phyloP scores from a whole-genome alignment of 2,888 invertebrate genomes.

The Pemphredon lugubris region DNA sequence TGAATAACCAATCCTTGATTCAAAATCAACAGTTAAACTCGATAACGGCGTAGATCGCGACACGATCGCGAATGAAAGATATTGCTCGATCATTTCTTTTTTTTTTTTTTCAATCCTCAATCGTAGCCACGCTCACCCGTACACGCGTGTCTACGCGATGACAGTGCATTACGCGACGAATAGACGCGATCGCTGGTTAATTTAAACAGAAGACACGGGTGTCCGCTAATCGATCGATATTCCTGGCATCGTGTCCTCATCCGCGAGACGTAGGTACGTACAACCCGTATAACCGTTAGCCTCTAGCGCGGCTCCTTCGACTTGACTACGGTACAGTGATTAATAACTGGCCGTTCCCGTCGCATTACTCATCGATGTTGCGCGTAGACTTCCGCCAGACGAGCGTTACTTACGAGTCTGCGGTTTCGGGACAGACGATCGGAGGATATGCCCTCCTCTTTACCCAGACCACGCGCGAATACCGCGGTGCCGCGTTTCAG shows the following conservation, averaged over 20 bases:
- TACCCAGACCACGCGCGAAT: constrained; percentile 23
- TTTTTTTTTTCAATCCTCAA: no score
- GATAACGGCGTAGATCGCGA: constrained; percentile 7
- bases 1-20: constrained; percentile 32
- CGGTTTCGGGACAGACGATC: constrained; percentile 63
- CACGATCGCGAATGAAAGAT: constrained; percentile 4
- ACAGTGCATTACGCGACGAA: constrained; percentile 6
- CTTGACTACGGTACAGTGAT: constrained; percentile 58
- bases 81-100: constrained; percentile 10
- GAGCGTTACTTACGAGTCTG: constrained; percentile 69
- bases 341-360: constrained; percentile 71
- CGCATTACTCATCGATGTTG: constrained; percentile 71
- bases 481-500: constrained; percentile 33
- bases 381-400: constrained; percentile 67
- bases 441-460: constrained; percentile 31
- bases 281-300: constrained; percentile 48
- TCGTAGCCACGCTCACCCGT: no score
- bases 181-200: constrained; percentile 3
- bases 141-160: constrained; percentile 31
- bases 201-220: constrained; percentile 11
- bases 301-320: constrained; percentile 46
- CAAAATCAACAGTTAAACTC: constrained; percentile 42
- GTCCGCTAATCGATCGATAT: constrained; percentile 53
- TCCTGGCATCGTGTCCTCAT: constrained; percentile 30
- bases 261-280: no score